A percentile compares a stretch with the other conserved stretches of the same genome.
Conservation (phyloP, 2,888 invertebrate species). For the Macropis europaea region DNA sequence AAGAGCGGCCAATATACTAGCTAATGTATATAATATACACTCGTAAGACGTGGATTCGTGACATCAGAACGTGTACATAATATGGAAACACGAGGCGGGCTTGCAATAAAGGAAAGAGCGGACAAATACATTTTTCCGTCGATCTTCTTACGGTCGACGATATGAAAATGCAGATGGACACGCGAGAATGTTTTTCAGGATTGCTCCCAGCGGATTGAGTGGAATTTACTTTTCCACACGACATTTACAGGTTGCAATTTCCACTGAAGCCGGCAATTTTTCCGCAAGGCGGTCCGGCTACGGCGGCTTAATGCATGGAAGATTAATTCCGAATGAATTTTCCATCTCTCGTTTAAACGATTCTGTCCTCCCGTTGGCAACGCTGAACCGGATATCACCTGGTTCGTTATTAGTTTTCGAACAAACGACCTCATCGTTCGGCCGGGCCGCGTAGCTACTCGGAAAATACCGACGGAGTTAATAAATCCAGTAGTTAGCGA, state of each 20-base stretch:
- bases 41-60: too few species aligned
- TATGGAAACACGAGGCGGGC: not conserved
- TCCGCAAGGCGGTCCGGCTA: not conserved
- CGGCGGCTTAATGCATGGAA: conserved; percentile 8
- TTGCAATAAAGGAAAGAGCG: not conserved
- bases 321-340: conserved; percentile 50
- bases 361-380: conserved; percentile 1
- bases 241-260: conserved; percentile 22
- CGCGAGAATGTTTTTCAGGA: not conserved
- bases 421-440: not conserved
- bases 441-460: not conserved
- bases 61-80: not conserved
- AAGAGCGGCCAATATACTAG: too few species aligned
- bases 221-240: not conserved
- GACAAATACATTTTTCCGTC: too few species aligned
- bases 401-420: conserved; percentile 44
- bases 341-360: conserved; percentile 36
- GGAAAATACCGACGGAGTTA: not conserved
- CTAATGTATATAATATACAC: not conserved
- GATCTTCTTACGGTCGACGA: not conserved
- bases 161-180: conserved; percentile 10
- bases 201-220: not conserved
- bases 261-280: conserved; percentile 36
- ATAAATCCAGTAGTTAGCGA: conserved; percentile 15
- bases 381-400: conserved; percentile 44